phyloP scores from a whole-genome alignment of 2,797 vertebrate genomes.

The Meda fulgida region DNA sequence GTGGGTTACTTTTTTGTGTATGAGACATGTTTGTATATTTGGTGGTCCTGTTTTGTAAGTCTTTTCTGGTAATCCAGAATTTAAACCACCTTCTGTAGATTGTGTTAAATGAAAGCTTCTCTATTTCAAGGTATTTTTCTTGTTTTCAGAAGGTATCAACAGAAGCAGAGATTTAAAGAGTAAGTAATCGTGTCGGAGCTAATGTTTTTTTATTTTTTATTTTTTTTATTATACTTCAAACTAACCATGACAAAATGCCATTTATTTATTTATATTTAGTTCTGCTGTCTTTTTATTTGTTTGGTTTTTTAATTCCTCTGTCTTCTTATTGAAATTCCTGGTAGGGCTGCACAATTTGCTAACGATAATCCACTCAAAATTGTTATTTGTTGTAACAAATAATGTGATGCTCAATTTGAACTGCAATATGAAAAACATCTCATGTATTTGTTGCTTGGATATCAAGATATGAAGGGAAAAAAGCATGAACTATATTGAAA shows the following conservation, averaged over 20 bases:
- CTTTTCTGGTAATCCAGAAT: background rate
- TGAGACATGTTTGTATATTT: background rate
- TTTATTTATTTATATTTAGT: background rate
- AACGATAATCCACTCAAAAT: too few species aligned
- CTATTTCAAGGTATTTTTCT: conserved; percentile 71
- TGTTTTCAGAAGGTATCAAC: conserved; percentile 84
- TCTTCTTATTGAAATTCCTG: conserved; percentile 23
- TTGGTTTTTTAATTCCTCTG: background rate
- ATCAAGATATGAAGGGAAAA: background rate
- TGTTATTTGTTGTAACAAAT: background rate
- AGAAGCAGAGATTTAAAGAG: conserved; percentile 81
- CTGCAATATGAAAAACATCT: background rate
- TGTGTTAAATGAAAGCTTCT: conserved; percentile 39
- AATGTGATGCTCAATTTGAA: background rate
- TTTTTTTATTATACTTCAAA: conserved; percentile 55
- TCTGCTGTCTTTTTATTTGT: background rate
- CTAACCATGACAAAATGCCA: conserved; percentile 44
- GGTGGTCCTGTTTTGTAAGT: background rate
- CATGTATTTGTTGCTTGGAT: background rate
- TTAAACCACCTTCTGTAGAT: conserved; percentile 3
- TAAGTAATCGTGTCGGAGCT: conserved; percentile 74
- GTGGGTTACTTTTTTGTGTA: background rate
- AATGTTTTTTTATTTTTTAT: conserved; percentile 45
- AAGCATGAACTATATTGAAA: background rate
- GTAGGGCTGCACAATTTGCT: conserved; percentile 8